These are phyloP conservation scores for Gadus chalcogrammus DNA, from an alignment of 2,113 vertebrate species.

Conservation along the genomic window DNA sequence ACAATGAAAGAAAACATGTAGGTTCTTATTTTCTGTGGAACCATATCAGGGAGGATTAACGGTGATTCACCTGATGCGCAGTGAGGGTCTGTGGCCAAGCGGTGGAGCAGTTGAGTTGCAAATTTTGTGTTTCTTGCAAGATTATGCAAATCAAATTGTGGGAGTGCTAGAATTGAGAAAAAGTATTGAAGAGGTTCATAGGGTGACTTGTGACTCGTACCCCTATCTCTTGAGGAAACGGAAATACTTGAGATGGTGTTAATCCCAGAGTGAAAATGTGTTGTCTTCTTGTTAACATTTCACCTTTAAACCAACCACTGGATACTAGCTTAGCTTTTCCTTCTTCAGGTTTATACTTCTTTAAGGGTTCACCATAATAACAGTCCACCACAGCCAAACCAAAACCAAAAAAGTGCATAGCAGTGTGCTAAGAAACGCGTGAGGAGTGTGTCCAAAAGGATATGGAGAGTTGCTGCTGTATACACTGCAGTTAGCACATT, in stretches of 20 bases:
- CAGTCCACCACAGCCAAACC: neutral
- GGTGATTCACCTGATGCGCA: slow-evolving; percentile 9
- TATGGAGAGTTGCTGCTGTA: neutral
- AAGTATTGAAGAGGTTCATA: neutral
- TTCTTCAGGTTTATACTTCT: too few relatives aligned
- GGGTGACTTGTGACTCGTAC: neutral
- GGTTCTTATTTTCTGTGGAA: neutral
- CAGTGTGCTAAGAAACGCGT: neutral
- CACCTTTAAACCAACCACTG: too few relatives aligned
- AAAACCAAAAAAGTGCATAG: neutral
- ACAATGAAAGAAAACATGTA: too few relatives aligned
- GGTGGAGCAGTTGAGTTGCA: slow-evolving; percentile 37
- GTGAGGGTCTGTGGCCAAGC: slow-evolving; percentile 12
- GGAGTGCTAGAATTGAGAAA: too few relatives aligned
- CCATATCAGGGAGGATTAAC: neutral
- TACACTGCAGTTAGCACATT: slow-evolving; percentile 23
- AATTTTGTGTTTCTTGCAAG: neutral
- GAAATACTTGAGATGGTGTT: neutral
- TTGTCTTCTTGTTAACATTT: too few relatives aligned
- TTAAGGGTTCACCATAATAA: neutral
- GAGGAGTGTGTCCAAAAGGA: neutral
- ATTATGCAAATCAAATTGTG: too few relatives aligned
- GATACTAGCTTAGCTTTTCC: too few relatives aligned
- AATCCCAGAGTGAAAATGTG: neutral
- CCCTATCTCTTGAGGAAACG: neutral